A percentile compares a stretch with the other conserved stretches of the same genome.
These are phyloP conservation scores for Calyptomena viridis DNA, from an alignment of 2,113 vertebrate species.

Conservation along the genomic window DNA sequence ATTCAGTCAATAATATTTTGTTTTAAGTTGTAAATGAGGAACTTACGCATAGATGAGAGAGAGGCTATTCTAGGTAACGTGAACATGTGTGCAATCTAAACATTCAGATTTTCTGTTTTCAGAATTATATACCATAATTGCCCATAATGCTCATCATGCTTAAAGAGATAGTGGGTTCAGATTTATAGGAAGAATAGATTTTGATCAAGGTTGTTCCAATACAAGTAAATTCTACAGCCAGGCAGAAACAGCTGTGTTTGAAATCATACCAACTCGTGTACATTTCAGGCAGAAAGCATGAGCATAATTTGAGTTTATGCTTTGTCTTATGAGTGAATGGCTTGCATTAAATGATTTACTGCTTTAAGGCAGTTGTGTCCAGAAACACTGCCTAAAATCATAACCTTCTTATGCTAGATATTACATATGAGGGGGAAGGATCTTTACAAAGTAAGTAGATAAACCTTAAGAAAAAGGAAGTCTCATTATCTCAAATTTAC, in stretches of 20 bases:
- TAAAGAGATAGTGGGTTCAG: neutral
- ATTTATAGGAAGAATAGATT: neutral
- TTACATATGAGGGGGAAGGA: neutral
- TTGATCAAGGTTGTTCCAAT: neutral
- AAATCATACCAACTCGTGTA: neutral
- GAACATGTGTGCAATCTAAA: neutral
- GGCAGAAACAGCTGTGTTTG: neutral
- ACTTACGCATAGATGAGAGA: neutral
- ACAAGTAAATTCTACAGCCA: neutral
- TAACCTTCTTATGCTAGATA: neutral
- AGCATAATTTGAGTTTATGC: neutral
- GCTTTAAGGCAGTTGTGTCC: neutral
- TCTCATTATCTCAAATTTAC: neutral
- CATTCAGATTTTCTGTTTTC: neutral
- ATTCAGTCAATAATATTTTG: neutral
- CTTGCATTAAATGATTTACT: neutral
- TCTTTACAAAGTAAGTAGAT: neutral
- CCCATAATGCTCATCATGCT: neutral
- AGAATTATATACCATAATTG: neutral
- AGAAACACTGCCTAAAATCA: neutral
- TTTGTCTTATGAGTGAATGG: neutral
- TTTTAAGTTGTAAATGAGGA: neutral
- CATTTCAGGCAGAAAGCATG: neutral
- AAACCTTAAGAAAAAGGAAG: conserved; percentile 14
- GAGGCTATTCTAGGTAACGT: neutral